phyloP scores from a whole-genome alignment of 2,113 vertebrate species.

The Nothobranchius kuhntae region DNA sequence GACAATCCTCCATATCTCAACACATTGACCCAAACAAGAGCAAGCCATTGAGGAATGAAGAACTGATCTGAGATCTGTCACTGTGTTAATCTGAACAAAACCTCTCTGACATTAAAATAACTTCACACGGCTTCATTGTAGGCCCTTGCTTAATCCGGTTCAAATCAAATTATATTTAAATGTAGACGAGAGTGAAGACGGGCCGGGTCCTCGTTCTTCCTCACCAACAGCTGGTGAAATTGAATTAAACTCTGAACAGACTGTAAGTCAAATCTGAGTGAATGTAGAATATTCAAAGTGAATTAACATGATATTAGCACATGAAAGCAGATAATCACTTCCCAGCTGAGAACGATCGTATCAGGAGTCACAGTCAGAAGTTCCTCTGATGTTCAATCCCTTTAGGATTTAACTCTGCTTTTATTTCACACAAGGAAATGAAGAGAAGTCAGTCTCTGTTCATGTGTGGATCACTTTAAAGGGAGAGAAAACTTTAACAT shows the following conservation, averaged over 20 bases:
- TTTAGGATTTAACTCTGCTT: constrained; percentile 16
- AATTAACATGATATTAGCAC: constrained; percentile 67
- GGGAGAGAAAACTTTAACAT: constrained; percentile 1
- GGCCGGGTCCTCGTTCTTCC: constrained; percentile 46
- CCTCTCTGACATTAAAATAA: constrained; percentile 46
- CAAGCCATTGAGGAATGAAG: constrained; percentile 15
- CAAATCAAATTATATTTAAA: constrained; percentile 41
- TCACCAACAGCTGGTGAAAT: constrained; percentile 45
- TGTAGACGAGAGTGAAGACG: constrained; percentile 21
- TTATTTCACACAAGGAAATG: constrained; percentile 12
- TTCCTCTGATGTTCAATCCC: constrained; percentile 38
- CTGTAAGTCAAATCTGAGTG: constrained; percentile 36
- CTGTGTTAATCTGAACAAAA: constrained; percentile 49
- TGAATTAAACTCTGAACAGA: constrained; percentile 52
- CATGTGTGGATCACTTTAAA: neutral
- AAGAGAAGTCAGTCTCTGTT: neutral
- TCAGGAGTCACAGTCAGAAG: constrained; percentile 32
- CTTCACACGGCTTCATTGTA: constrained; percentile 22
- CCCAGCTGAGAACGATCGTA: constrained; percentile 29
- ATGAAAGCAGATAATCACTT: constrained; percentile 59
- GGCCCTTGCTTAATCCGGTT: constrained; percentile 44
- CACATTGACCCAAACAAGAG: constrained; percentile 13
- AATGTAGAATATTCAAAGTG: constrained; percentile 54
- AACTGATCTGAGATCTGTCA: neutral
- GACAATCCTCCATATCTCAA: constrained; percentile 15